Base-by-base conservation (phyloP, 2,888 invertebrate species). In the Tachina fera region DNA sequence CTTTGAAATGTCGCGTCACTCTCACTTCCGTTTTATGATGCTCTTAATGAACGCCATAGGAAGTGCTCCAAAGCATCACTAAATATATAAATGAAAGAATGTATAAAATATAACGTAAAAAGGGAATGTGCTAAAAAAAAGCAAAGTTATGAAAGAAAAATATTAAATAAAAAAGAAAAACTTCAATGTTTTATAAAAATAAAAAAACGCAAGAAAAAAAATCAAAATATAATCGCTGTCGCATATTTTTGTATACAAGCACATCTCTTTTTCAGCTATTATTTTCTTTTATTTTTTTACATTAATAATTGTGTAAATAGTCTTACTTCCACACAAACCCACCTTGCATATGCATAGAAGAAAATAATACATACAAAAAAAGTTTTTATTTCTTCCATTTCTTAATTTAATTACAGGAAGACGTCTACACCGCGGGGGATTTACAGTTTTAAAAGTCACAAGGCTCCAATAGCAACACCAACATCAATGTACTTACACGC, bases 321-420 rank as follows among this genome's bases (percentile, higher is more conserved):
- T 39, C 19, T n/a, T 13, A 45, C 56, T 14, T 10, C 41, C 53
- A 45, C 14, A 49, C 43, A 53, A 31, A 70, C 14, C 16, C 47
- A 49, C 9, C 16, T 61, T 61, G 8, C 5, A 10, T n/a, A 51
- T 22, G 31, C 22, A 45, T 45, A 9, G 49, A 78, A 14, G 16
- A 68, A 22, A 41, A 60, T 14, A 19, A 75, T 45, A 31, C 31
- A 31, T 31, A 31, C 5, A 31, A 31, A 70, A 82, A 76, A 63
- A 51, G 41, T 19, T 60, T 70, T 85, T 84, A 80, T 80, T 45
- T 84, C 84, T 70, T 71, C 8, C 67, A 85, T 85, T 87, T 87
- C 87, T 84, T 87, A 87, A 87, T 87, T 87, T 87, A 87, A 87
- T 87, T 87, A 87, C 79, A 87, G 83, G 80, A 87, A 84, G 84